Evolutionary conservation across 2,888 invertebrate species (phyloP).

Genomic region (Teleiodes luculella): DNA sequence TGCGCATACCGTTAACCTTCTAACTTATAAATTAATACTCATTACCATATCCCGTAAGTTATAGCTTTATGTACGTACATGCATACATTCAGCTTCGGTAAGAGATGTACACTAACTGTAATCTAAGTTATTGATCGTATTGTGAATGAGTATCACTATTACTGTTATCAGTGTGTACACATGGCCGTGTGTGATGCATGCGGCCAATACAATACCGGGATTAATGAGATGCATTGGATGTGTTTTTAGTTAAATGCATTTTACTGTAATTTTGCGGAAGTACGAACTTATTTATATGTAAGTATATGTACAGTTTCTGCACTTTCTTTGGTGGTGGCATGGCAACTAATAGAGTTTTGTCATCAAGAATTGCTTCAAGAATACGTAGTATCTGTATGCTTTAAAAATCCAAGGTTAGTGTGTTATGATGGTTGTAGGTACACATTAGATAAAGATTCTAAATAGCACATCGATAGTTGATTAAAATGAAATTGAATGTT

Average conservation of each 20-base stretch:
- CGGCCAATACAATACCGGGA: constrained; percentile 72
- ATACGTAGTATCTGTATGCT: no score
- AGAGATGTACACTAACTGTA: constrained; percentile 57
- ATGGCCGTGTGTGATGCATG: constrained; percentile 24
- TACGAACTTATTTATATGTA: no score
- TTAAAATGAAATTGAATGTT: no score
- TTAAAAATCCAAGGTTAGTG: no score
- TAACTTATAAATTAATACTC: constrained; percentile 1
- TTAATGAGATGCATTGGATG: constrained; percentile 67
- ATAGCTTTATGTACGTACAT: background rate
- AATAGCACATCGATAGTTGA: no score
- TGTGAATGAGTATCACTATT: constrained; percentile 57
- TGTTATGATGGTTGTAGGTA: no score
- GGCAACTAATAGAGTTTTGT: no score
- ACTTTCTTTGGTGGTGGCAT: no score
- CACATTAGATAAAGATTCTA: no score
- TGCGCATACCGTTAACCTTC: background rate
- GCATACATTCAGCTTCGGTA: background rate
- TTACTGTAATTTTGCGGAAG: no score
- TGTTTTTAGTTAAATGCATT: background rate
- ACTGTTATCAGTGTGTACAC: constrained; percentile 65
- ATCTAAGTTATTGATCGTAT: constrained; percentile 66
- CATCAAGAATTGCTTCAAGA: no score
- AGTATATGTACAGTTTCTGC: no score
- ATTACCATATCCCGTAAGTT: constrained; percentile 2